Base-by-base conservation (phyloP, 2,797 vertebrate genomes). In the Vultur gryphus region DNA sequence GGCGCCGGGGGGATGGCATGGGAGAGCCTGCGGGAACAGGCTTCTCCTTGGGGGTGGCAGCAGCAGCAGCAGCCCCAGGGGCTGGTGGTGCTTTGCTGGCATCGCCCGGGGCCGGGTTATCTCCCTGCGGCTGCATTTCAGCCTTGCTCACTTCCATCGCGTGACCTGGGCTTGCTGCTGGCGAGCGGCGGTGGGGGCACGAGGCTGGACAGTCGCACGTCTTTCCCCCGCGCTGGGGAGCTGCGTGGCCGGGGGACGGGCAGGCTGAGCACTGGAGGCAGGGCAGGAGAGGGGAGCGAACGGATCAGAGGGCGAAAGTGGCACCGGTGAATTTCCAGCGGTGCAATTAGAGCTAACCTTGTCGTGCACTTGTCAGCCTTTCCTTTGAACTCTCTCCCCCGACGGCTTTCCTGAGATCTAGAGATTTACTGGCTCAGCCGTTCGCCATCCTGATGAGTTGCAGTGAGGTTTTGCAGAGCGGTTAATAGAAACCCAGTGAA, bases 261-360 rank as follows among this genome's bases (percentile, higher is more conserved):
- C 31, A 6, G 48, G 35, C 11, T 20, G 1, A 31, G 46, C 24
- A 6, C 31, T 6, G 29, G 49, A 7, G 71, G 70, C 69, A 14
- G 29, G 41, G 54, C 2, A 2, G 71, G 71, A 43, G 66, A 55
- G 49, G 12, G 41, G 51, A n/a, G 10, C 1, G 2, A 64, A 37
- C 2, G 3, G 3, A 46, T 33, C 51, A 58, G 46, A 89, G 91
- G 94, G 87, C 1, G 0, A 20, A 39, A 73, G 89, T 65, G 70
- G 39, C 91, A 46, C 33, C 11, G 3, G 92, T 88, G 89, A 49
- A 43, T 89, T 79, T 78, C 86, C 84, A 37, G 66, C 1, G 0
- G 91, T 78, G 91, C 95, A 81, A 52, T 95, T 64, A 86, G 87
- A 78, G 88, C 87, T 87, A 49, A 76, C 95, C 94, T 87, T 84